Evolutionary conservation across 2,113 vertebrate genomes (phyloP).

Genomic region (Pteruthius melanotis): DNA sequence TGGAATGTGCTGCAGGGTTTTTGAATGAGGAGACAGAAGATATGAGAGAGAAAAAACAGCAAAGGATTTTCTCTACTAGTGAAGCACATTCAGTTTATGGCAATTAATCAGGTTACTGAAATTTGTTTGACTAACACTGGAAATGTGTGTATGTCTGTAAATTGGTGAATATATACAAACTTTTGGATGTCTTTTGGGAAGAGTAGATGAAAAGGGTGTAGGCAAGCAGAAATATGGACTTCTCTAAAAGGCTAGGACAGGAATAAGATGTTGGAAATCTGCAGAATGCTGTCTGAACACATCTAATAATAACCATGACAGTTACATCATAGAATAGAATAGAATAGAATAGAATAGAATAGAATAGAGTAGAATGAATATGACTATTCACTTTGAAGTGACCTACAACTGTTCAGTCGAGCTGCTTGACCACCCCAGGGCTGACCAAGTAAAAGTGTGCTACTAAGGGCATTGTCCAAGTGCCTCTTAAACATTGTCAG

Average conservation of each 20-base stretch:
- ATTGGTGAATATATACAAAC: not conserved
- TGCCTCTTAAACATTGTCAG: not conserved
- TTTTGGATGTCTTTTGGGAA: not conserved
- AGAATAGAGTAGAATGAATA: not conserved
- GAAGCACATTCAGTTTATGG: not conserved
- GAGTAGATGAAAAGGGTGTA: not conserved
- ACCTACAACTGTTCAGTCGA: fast-evolving
- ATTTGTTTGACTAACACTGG: not conserved
- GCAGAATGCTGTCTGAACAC: not conserved
- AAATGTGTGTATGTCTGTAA: not conserved
- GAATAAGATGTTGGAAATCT: not conserved
- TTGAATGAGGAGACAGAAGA: not conserved
- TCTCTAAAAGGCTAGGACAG: not conserved
- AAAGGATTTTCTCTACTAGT: not conserved
- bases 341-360: not conserved
- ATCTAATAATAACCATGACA: not conserved
- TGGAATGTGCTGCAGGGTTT: not conserved
- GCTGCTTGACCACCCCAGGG: not conserved
- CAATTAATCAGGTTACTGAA: not conserved
- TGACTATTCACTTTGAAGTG: not conserved
- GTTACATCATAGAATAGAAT: not conserved
- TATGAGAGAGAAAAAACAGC: not conserved
- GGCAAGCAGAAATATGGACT: not conserved
- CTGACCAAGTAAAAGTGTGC: fast-evolving
- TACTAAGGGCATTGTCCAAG: not conserved